Base-by-base conservation (phyloP, 2,797 vertebrate species). In the Protosalanx chinensis region DNA sequence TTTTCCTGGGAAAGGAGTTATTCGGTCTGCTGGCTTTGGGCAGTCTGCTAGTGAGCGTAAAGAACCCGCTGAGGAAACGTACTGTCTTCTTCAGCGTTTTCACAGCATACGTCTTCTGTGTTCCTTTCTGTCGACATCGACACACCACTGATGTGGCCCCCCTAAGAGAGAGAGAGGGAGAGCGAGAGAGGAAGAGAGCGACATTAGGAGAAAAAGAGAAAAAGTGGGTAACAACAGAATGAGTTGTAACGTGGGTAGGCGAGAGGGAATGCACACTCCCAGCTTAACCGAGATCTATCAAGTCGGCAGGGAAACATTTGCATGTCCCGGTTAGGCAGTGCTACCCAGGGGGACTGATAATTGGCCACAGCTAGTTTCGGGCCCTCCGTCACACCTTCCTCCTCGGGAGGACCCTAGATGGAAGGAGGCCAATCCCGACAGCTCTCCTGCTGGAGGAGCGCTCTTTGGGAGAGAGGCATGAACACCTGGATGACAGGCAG, bases 11-110 rank as follows among this genome's bases (percentile, higher is more conserved):
- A 46, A 46, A 46, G 2, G 10, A 13, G 41, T 46, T 2, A 46
- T 13, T 46, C 41, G 41, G 41, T 13, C 41, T 13, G 10, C 12
- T 13, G 41, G 41, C 41, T 46, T 46, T 46, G 41, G 41, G 41
- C 41, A 3, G 10, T 46, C 41, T 46, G 2, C 12, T 13, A 13
- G 41, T 46, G 41, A 1, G 41, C 41, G 30, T 8, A 60, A 33
- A 32, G 51, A 67, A 53, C 30, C 56, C 27, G 53, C 20, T 56
- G 56, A 10, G 76, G 30, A 64, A 70, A 94, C 94, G 94, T 90
- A 95, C 94, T 84, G 94, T 95, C 91, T 95, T 95, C 90, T 95
- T 94, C 88, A 95, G 88, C 89, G 93, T 93, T 93, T 95, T 95
- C 87, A 95, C 71, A 80, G 94, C 94, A 79, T 91, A 95, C 77